A percentile compares a stretch with the other conserved stretches of the same genome.
phyloP scores from a whole-genome alignment of 2,888 invertebrate genomes.

The Epistrophe grossulariae region DNA sequence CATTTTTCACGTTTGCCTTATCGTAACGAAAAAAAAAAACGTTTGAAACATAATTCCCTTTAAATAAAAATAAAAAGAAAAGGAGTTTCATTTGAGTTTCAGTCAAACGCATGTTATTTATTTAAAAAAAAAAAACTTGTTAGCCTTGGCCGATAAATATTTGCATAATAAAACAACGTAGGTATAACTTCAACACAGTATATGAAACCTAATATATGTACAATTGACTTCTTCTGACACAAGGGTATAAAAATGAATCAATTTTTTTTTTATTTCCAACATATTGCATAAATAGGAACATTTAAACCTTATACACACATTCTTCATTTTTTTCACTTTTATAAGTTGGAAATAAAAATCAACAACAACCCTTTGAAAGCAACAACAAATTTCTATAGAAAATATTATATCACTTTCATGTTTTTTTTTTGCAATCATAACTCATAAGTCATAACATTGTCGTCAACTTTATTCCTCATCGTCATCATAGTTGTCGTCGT shows the following conservation, averaged over 20 bases:
- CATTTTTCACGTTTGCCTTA: too few relatives aligned
- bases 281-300: neutral
- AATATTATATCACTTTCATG: neutral
- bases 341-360: neutral
- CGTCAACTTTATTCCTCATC: neutral
- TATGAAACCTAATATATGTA: neutral
- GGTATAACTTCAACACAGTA: neutral
- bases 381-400: neutral
- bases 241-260: neutral
- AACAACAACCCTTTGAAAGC: neutral
- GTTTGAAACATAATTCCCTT: too few relatives aligned
- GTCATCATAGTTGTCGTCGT: neutral
- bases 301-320: constrained; percentile 1
- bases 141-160: neutral
- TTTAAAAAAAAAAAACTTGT: neutral
- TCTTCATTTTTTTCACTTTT: neutral
- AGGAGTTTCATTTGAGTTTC: neutral
- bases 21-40: too few relatives aligned
- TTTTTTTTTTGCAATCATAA: neutral
- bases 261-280: neutral
- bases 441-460: neutral
- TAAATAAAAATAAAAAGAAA: neutral
- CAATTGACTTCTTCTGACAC: neutral
- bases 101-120: neutral
- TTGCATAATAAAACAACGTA: neutral